Conservation (phyloP, 2,888 invertebrate species). For the Catocala fraxini region DNA sequence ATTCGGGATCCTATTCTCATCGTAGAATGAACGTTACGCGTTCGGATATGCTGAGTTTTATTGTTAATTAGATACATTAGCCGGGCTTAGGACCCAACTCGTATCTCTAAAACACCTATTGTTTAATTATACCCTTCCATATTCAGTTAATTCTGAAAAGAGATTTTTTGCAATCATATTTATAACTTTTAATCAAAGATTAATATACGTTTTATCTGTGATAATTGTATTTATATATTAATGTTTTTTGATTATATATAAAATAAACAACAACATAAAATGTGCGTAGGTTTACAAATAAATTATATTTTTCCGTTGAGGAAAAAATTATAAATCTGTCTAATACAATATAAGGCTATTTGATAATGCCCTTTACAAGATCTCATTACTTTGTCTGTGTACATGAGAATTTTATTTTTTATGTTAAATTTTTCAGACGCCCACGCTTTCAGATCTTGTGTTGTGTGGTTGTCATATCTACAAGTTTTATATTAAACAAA, state of each 20-base stretch:
- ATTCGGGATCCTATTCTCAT: not conserved
- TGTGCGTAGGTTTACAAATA: not conserved
- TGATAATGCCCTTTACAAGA: too few species aligned
- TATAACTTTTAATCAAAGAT: slow-evolving; percentile 3
- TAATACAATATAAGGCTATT: slow-evolving; percentile 15
- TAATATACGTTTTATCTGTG: too few species aligned
- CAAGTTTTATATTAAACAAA: too few species aligned
- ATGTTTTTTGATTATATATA: too few species aligned
- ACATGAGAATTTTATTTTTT: too few species aligned
- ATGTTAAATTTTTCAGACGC: too few species aligned
- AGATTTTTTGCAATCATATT: slow-evolving; percentile 4
- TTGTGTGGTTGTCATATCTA: too few species aligned
- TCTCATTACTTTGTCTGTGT: too few species aligned
- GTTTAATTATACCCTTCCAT: slow-evolving; percentile 1
- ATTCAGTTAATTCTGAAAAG: not conserved
- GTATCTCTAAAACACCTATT: slow-evolving; percentile 3
- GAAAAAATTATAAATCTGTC: slow-evolving; percentile 9
- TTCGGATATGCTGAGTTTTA: not conserved
- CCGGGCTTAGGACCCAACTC: not conserved
- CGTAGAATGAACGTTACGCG: not conserved
- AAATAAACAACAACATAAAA: too few species aligned
- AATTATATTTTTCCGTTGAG: slow-evolving; percentile 1
- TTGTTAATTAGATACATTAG: slow-evolving; percentile 4
- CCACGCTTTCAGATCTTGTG: too few species aligned
- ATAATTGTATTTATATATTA: too few species aligned